phyloP scores from a whole-genome alignment of 2,113 vertebrate species.

The Apus apus region DNA sequence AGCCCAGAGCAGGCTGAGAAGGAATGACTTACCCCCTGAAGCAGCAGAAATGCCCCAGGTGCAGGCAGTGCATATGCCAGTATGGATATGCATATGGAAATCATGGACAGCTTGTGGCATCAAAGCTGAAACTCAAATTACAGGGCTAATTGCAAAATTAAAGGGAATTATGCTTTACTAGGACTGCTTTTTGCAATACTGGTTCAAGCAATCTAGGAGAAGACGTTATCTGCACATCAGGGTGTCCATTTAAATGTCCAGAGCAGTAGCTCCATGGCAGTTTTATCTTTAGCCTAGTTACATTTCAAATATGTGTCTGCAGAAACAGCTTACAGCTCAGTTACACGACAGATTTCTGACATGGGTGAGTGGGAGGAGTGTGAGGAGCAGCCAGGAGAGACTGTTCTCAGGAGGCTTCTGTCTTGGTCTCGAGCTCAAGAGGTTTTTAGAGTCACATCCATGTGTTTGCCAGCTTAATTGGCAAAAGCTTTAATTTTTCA shows the following conservation, averaged over 20 bases:
- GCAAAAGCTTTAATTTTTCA: constrained; percentile 63
- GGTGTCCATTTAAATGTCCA: not conserved
- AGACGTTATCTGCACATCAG: not conserved
- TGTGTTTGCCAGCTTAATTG: constrained; percentile 55
- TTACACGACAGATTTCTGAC: not conserved
- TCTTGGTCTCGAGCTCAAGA: constrained; percentile 31
- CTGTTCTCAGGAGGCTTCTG: not conserved
- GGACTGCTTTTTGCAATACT: not conserved
- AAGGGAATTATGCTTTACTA: not conserved
- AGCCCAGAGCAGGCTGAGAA: not conserved
- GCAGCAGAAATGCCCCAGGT: not conserved
- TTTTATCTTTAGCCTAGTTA: not conserved
- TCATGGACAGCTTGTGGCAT: not conserved
- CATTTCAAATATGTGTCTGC: not conserved
- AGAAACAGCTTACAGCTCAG: not conserved
- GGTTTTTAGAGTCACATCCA: constrained; percentile 60
- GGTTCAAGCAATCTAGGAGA: not conserved
- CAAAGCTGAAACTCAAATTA: not conserved
- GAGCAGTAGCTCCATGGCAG: not conserved
- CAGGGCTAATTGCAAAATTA: constrained; percentile 1
- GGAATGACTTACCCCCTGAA: not conserved
- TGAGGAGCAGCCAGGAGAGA: not conserved
- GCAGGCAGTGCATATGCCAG: accelerated
- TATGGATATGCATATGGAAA: not conserved
- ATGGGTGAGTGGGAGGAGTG: not conserved